Base-by-base conservation (phyloP, 37 sponge, comb jelly and placozoan species). In the Aplysina aerophoba region DNA sequence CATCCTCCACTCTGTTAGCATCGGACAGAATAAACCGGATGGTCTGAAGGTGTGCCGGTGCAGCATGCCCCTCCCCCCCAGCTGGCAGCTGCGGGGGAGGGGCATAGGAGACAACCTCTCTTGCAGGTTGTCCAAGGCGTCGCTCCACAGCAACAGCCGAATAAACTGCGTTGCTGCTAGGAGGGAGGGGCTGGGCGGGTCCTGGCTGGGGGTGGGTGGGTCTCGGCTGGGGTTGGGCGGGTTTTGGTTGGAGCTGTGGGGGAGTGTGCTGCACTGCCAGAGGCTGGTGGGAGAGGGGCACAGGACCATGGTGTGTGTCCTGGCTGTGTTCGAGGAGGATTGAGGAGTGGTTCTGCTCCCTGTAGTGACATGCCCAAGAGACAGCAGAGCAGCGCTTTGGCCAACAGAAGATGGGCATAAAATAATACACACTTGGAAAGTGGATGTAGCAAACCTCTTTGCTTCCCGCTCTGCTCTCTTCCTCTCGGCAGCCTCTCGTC, bases 401-500 rank as follows among this genome's bases (percentile, higher is more conserved):
- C 33, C 30, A 34, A 40, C 24, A 4, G 75, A 15, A 36, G 75
- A 37, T 39, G 75, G 34, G 0, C 17, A 24, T 5, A 20, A 27
- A 74, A n/a, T n/a, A n/a, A n/a, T 15, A 74, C 75, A 21, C 75
- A 72, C 13, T 13, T 27, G 31, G 36, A 71, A 5, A 71, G 36
- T 8, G 30, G 3, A 19, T 20, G 73, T 71, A 5, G 73, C 35
- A n/a, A 36, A 79, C 79, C 12, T 79, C 53, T 50, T 79, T 3
- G 12, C n/a, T 41, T 22, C n/a, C 24, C 50, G 21, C 39, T 63
- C 40, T 24, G 30, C 73, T 75, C 55, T 88, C 37, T 83, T 33
- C 54, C 62, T 34, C 39, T 88, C 79, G 1, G 39, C 39, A 15
- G 67, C 78, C 55, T 27, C 59, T 34, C 55, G 83, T 39, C 84